phyloP scores from a whole-genome alignment of 2,888 invertebrate species.

The Ariolimax columbianus region DNA sequence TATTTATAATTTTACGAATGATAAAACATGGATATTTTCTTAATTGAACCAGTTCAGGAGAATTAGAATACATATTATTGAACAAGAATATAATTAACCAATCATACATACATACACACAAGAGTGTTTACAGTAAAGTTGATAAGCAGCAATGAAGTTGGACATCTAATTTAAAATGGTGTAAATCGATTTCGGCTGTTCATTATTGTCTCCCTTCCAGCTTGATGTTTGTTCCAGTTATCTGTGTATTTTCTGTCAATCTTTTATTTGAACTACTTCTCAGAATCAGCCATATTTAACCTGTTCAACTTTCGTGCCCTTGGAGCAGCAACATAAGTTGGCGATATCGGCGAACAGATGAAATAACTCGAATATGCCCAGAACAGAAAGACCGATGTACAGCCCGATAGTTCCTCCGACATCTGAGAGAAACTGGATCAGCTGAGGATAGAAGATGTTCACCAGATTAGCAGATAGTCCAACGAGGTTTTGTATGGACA shows the following conservation, averaged over 20 bases:
- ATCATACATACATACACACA: no score
- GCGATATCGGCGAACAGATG: constrained; percentile 54
- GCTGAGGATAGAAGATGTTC: constrained; percentile 38
- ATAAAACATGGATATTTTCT: no score
- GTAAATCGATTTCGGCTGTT: no score
- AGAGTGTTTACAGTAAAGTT: no score
- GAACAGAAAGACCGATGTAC: constrained; percentile 60
- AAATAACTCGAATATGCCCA: constrained; percentile 57
- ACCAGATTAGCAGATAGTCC: neutral
- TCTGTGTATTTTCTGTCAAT: neutral
- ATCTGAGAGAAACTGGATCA: constrained; percentile 58
- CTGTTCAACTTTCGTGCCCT: neutral
- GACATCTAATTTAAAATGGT: no score
- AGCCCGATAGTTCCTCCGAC: constrained; percentile 61
- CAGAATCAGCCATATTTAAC: neutral
- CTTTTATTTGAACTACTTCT: neutral
- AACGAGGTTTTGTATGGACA: no score
- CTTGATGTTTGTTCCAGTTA: neutral
- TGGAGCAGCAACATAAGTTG: constrained; percentile 35
- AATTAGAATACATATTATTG: no score
- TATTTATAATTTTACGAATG: no score
- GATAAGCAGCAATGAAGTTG: no score
- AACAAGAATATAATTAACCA: no score
- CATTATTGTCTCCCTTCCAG: no score
- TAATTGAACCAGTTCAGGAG: no score